Evolutionary conservation across 2,888 invertebrate genomes (phyloP).

Genomic region (Lithodes maja): DNA sequence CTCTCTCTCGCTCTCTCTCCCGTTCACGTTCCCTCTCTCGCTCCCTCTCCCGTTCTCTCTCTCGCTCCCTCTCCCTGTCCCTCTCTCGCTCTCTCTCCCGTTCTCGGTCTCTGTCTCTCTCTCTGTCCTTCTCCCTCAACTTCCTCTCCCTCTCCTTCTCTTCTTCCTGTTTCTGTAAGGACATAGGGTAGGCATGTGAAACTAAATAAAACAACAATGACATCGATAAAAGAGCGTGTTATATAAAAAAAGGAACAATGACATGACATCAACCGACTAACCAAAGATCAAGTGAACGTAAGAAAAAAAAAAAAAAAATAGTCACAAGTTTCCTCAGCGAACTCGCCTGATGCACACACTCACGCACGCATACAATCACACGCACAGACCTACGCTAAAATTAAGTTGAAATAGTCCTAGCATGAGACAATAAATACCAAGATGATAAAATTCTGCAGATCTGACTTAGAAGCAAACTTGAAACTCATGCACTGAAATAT

Average conservation of each 20-base stretch:
- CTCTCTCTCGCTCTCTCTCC: slow-evolving; percentile 60
- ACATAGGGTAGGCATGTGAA: not conserved
- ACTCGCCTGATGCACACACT: slow-evolving; percentile 16
- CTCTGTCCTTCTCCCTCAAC: slow-evolving; percentile 67
- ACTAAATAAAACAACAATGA: not conserved
- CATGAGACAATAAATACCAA: not conserved
- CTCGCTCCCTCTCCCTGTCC: slow-evolving; percentile 76
- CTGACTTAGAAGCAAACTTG: not conserved
- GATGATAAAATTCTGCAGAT: slow-evolving; percentile 17
- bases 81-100: slow-evolving; percentile 73
- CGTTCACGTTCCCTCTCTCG: slow-evolving; percentile 60
- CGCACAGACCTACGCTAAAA: slow-evolving; percentile 44
- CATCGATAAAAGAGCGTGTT: slow-evolving; percentile 33
- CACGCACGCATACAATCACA: slow-evolving; percentile 35
- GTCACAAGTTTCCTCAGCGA: slow-evolving; percentile 19
- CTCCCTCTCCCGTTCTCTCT: slow-evolving; percentile 55
- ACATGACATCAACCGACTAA: slow-evolving; percentile 20
- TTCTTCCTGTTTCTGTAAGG: slow-evolving; percentile 82
- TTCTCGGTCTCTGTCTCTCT: slow-evolving; percentile 74
- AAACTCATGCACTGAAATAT: not conserved
- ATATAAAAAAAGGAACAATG: slow-evolving; percentile 20
- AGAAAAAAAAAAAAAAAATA: slow-evolving; percentile 25
- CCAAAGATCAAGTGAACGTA: slow-evolving; percentile 40
- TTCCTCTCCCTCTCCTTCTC: slow-evolving; percentile 78
- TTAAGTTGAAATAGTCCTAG: slow-evolving; percentile 28